Percentiles rank a stretch among this genome's conserved stretches.
Conservation (phyloP, 2,797 vertebrate species). For the Phoebastria nigripes region DNA sequence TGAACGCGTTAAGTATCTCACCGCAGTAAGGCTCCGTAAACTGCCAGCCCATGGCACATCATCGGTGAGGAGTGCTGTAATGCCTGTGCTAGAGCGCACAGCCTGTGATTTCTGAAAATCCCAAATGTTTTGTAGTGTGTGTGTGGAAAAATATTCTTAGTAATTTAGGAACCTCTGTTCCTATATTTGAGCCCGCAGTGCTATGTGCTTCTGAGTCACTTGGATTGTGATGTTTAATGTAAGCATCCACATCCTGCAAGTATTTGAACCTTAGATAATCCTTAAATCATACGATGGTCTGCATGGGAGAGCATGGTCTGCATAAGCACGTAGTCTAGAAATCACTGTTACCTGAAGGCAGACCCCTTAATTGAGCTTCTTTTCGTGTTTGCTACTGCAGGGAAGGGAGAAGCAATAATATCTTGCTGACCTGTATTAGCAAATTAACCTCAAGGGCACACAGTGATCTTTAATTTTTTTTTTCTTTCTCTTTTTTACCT, state of each 20-base stretch:
- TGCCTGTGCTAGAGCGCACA: neutral
- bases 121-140: neutral
- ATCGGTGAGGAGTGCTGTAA: neutral
- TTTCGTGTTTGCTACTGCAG: neutral
- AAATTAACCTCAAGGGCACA: neutral
- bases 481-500: neutral
- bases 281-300: neutral
- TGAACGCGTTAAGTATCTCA: conserved; percentile 70
- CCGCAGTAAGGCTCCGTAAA: neutral
- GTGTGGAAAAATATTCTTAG: neutral
- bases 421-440: neutral
- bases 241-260: neutral
- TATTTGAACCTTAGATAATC: neutral
- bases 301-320: neutral
- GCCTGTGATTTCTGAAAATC: neutral
- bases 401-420: neutral
- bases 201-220: neutral
- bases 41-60: neutral
- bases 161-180: neutral
- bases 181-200: neutral
- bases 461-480: neutral
- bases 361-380: neutral
- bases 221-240: neutral
- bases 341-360: neutral
- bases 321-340: neutral